A percentile compares a stretch with the other conserved stretches of the same genome.
phyloP scores from a whole-genome alignment of 2,797 vertebrate species.

The Parotocinclus haroldoi region DNA sequence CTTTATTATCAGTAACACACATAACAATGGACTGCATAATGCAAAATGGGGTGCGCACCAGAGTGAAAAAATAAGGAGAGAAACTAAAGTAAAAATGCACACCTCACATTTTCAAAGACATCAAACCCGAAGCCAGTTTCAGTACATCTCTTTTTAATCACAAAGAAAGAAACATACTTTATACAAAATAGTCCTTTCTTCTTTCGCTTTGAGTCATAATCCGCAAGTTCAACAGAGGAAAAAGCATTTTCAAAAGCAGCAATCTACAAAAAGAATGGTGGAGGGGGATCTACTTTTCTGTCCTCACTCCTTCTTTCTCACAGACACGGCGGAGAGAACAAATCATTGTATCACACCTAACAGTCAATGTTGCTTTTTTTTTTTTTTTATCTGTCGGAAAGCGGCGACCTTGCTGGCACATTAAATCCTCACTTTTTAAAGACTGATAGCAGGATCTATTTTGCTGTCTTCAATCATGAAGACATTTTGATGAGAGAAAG shows the following conservation, averaged over 20 bases:
- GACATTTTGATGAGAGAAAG: conserved; percentile 11
- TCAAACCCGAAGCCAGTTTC: conserved; percentile 26
- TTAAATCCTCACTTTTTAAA: conserved; percentile 2
- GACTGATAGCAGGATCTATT: conserved; percentile 21
- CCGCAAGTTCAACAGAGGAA: conserved; percentile 39
- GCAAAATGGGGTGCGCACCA: too few species aligned
- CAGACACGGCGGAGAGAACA: conserved; percentile 31
- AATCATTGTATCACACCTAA: conserved; percentile 23
- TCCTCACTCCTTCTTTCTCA: neutral
- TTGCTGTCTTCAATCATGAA: conserved; percentile 2
- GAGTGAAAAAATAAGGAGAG: neutral
- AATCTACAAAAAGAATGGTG: conserved; percentile 43
- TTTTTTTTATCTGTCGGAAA: conserved; percentile 17
- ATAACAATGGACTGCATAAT: too few species aligned
- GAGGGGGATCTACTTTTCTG: neutral
- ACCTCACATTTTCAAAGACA: conserved; percentile 3
- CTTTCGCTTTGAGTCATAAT: conserved; percentile 32
- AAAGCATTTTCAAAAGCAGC: conserved; percentile 43
- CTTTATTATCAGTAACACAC: too few species aligned
- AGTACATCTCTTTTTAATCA: conserved; percentile 55
- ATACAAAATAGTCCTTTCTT: conserved; percentile 49
- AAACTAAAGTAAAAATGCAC: conserved; percentile 2
- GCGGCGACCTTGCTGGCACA: neutral
- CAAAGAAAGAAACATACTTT: conserved; percentile 46
- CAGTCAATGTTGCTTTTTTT: conserved; percentile 22